Evolutionary conservation across 2,888 invertebrate species (phyloP).

Genomic region (Drosophila robusta): DNA sequence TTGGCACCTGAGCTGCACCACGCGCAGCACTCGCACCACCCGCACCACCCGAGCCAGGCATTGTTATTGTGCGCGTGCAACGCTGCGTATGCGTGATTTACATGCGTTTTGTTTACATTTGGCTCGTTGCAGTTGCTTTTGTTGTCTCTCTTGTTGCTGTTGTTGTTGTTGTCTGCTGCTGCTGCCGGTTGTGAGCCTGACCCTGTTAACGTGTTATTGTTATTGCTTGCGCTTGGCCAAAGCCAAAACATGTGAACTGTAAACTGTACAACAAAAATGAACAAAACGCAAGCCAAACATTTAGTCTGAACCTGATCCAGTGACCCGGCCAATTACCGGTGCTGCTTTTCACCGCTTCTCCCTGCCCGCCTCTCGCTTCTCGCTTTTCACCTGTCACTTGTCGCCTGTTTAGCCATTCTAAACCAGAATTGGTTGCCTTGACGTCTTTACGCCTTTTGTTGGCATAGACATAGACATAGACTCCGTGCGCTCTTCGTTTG

Average conservation of each 20-base stretch:
- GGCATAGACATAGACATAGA: constrained; percentile 4
- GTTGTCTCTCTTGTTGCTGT: constrained; percentile 19
- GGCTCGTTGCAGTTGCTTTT: constrained; percentile 23
- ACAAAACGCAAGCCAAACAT: constrained; percentile 39
- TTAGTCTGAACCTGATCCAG: constrained; percentile 29
- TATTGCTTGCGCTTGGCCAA: constrained; percentile 68
- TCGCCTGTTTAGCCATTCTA: constrained; percentile 10
- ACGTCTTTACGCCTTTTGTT: constrained; percentile 43
- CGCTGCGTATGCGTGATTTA: constrained; percentile 78
- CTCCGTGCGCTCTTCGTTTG: constrained; percentile 13
- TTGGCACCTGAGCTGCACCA: constrained; percentile 11
- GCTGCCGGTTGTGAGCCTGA: constrained; percentile 31
- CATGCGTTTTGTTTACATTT: constrained; percentile 72
- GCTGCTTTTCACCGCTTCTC: neutral
- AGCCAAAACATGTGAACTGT: constrained; percentile 62
- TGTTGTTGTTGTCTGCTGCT: constrained; percentile 31
- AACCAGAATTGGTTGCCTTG: constrained; percentile 6
- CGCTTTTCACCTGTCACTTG: neutral
- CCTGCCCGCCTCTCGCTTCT: neutral
- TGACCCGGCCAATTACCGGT: constrained; percentile 33
- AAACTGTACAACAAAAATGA: constrained; percentile 60
- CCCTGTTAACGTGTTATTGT: constrained; percentile 58
- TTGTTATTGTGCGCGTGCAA: constrained; percentile 73
- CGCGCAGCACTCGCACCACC: neutral
- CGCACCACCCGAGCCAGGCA: neutral